Evolutionary conservation across 1,140 invertebrate genomes (phyloP).

Genomic region (Ceratoteleas bidentatus): DNA sequence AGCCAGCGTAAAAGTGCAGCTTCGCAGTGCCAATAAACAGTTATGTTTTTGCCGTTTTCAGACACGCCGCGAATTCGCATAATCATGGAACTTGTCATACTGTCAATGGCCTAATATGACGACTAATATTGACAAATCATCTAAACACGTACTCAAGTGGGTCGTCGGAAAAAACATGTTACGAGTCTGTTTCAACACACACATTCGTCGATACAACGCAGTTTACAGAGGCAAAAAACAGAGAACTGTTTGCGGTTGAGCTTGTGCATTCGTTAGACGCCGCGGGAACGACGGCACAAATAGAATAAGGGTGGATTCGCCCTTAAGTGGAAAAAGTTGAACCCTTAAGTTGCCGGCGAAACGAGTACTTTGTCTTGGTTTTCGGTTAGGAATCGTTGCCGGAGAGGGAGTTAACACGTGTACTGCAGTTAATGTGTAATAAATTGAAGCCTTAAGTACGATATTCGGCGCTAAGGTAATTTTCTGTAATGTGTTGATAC

Average conservation of each 20-base stretch:
- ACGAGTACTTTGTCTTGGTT: slow-evolving; percentile 67
- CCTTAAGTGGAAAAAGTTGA: slow-evolving; percentile 70
- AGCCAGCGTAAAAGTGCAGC: slow-evolving; percentile 9
- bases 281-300: slow-evolving; percentile 62
- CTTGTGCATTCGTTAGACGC: slow-evolving; percentile 67
- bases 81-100: background rate
- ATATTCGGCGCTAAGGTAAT: slow-evolving; percentile 16
- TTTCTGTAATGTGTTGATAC: background rate
- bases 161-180: slow-evolving; percentile 38
- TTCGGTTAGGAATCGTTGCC: slow-evolving; percentile 61
- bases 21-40: background rate
- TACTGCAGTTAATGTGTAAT: slow-evolving; percentile 52
- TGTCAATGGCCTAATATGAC: background rate
- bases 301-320: slow-evolving; percentile 68
- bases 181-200: slow-evolving; percentile 25
- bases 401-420: slow-evolving; percentile 35
- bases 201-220: slow-evolving; percentile 31
- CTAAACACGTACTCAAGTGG: slow-evolving; percentile 16
- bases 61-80: background rate
- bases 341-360: slow-evolving; percentile 62
- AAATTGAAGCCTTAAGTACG: slow-evolving; percentile 41
- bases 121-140: background rate
- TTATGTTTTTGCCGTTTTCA: background rate
- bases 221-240: slow-evolving; percentile 15
- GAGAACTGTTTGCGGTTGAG: slow-evolving; percentile 62